These are phyloP conservation scores for Sanderia malayensis DNA, from an alignment of 30 jellyfish, hydroid and myxozoan species.

Conservation along the genomic window DNA sequence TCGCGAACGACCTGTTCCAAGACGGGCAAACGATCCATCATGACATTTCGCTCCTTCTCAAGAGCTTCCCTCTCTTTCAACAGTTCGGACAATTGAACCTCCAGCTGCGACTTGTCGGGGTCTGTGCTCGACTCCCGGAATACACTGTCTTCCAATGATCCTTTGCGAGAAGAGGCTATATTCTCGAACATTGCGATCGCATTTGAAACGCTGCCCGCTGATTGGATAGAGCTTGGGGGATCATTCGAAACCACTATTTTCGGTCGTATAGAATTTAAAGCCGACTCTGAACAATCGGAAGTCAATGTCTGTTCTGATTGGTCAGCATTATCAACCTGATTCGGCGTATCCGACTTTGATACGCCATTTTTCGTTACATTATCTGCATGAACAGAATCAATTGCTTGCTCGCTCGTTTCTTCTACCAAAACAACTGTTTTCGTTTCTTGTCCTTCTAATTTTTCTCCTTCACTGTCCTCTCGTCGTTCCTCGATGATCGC, in stretches of 20 bases:
- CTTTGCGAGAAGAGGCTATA: slow-evolving; percentile 9
- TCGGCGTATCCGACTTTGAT: neutral
- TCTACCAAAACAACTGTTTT: neutral
- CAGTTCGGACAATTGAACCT: slow-evolving; percentile 41
- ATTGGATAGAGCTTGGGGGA: neutral
- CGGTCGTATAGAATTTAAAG: neutral
- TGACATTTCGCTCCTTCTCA: slow-evolving; percentile 62
- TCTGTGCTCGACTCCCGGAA: slow-evolving; percentile 3
- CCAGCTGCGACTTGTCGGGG: slow-evolving; percentile 28
- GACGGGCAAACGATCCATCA: slow-evolving; percentile 51
- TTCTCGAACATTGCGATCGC: slow-evolving; percentile 35
- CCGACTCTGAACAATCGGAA: slow-evolving; percentile 3
- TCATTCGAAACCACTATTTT: neutral
- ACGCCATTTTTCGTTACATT: neutral
- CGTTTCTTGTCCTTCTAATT: no score
- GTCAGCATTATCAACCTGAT: neutral
- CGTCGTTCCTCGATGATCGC: slow-evolving; percentile 23
- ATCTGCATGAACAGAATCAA: neutral
- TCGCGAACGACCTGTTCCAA: slow-evolving; percentile 32
- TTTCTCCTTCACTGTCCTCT: neutral
- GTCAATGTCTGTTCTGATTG: slow-evolving; percentile 21
- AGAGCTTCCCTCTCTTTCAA: slow-evolving; percentile 50
- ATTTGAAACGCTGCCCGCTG: slow-evolving; percentile 38
- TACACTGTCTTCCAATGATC: slow-evolving; percentile 17
- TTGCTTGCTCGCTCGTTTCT: neutral